Evolutionary conservation across 1,140 invertebrate species (phyloP).

Genomic region (Drepana arcuata): DNA sequence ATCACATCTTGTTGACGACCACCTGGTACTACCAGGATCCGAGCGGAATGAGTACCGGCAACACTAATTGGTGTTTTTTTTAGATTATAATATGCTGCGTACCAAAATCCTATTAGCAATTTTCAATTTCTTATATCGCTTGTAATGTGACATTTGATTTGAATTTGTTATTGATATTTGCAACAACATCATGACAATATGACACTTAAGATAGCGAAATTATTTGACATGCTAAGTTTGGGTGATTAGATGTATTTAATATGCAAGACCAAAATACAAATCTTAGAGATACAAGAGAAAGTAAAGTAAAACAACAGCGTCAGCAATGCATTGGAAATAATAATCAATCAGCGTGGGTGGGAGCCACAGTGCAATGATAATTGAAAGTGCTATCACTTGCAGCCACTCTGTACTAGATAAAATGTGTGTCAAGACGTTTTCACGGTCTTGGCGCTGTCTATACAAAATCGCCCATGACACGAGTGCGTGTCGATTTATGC

Average conservation of each 20-base stretch:
- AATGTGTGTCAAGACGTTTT: constrained; percentile 60
- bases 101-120: constrained; percentile 28
- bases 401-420: constrained; percentile 42
- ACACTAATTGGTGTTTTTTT: constrained; percentile 46
- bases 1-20: constrained; percentile 38
- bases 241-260: too few relatives aligned
- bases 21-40: constrained; percentile 61
- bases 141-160: constrained; percentile 36
- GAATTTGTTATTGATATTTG: constrained; percentile 54
- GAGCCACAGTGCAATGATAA: constrained; percentile 47
- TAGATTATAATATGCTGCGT: constrained; percentile 26
- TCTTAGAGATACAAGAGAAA: constrained; percentile 63
- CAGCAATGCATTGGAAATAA: constrained; percentile 46
- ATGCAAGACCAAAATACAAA: not conserved
- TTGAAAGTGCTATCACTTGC: constrained; percentile 62
- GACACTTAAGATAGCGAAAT: constrained; percentile 49
- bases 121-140: constrained; percentile 22
- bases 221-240: constrained; percentile 49
- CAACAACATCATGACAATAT: constrained; percentile 21
- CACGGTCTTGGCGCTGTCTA: constrained; percentile 45
- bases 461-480: constrained; percentile 47
- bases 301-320: constrained; percentile 37
- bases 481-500: constrained; percentile 22
- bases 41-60: constrained; percentile 29
- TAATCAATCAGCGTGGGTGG: constrained; percentile 39